Conservation (phyloP, 2,797 vertebrate genomes). For the Lithobates pipiens region DNA sequence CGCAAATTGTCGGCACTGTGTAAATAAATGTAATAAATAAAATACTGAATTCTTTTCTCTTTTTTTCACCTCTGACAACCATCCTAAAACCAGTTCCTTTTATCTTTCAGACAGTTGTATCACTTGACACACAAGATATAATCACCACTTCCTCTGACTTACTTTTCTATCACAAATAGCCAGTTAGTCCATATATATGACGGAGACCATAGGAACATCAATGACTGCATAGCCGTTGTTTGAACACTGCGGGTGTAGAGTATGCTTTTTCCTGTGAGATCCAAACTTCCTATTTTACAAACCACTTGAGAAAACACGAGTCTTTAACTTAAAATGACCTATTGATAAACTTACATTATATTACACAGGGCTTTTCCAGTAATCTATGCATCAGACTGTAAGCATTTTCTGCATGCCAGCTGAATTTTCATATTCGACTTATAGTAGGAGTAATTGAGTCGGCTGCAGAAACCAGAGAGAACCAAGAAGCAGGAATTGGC, state of each 20-base stretch:
- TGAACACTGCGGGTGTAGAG: not conserved
- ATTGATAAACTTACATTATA: too few relatives aligned
- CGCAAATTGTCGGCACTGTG: too few relatives aligned
- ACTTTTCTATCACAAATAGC: slow-evolving; percentile 8
- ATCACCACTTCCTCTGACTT: slow-evolving; percentile 29
- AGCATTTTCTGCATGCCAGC: too few relatives aligned
- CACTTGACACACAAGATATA: not conserved
- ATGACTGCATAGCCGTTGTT: not conserved
- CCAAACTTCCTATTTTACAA: not conserved
- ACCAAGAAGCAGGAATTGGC: too few relatives aligned
- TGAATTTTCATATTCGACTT: too few relatives aligned
- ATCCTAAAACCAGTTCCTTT: not conserved
- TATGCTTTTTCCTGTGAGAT: not conserved
- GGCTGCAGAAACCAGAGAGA: too few relatives aligned
- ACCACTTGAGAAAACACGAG: not conserved
- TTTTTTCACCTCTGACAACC: not conserved
- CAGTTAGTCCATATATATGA: not conserved
- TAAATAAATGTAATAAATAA: too few relatives aligned
- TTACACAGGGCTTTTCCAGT: too few relatives aligned
- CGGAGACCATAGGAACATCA: not conserved
- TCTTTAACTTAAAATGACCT: not conserved
- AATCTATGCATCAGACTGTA: too few relatives aligned
- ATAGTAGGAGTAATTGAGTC: too few relatives aligned
- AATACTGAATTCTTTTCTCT: too few relatives aligned
- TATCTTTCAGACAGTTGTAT: not conserved